Conservation (phyloP, 2,113 vertebrate genomes). For the Vombatus ursinus region DNA sequence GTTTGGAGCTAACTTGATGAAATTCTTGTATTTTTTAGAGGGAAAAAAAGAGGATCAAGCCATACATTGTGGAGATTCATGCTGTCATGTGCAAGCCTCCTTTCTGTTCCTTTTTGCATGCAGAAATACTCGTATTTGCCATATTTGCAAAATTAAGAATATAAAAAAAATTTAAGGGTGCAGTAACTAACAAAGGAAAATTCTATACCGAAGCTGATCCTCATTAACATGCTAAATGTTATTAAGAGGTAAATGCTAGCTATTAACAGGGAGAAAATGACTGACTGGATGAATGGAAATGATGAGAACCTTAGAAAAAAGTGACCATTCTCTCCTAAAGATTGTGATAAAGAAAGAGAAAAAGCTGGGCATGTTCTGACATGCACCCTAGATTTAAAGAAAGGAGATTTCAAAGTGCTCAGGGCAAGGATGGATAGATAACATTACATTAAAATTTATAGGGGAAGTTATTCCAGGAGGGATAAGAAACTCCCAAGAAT, state of each 20-base stretch:
- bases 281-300: neutral
- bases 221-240: neutral
- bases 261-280: neutral
- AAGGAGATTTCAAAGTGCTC: neutral
- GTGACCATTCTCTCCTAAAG: neutral
- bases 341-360: neutral
- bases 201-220: neutral
- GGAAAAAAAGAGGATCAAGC: neutral
- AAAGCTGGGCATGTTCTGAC: neutral
- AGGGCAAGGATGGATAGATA: neutral
- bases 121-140: neutral
- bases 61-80: neutral
- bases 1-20: neutral
- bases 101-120: neutral
- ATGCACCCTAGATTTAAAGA: neutral
- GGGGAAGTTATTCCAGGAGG: neutral
- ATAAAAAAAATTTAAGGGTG: neutral
- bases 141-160: neutral
- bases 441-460: neutral
- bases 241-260: neutral
- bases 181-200: neutral
- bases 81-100: neutral
- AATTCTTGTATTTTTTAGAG: neutral
- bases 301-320: neutral
- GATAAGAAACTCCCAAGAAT: neutral